Evolutionary conservation across 2,797 vertebrate genomes (phyloP).

Genomic region (Pseudochromis fuscus): DNA sequence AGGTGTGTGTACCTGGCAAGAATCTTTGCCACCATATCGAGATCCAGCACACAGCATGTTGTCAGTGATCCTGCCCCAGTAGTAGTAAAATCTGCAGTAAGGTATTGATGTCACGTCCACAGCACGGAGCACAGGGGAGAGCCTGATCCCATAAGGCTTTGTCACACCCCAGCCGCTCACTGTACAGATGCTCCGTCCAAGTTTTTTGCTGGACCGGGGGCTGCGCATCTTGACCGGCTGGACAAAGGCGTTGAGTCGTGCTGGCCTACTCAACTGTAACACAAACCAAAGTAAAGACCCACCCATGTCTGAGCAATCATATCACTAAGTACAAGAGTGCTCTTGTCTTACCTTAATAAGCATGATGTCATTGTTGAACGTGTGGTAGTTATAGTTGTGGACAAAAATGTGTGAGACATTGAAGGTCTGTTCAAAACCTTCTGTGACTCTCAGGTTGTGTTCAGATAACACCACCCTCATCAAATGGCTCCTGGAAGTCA

Average conservation of each 20-base stretch:
- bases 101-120: conserved; percentile 75
- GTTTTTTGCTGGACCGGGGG: rapidly evolving
- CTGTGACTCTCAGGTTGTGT: conserved; percentile 68
- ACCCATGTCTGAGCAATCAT: not conserved
- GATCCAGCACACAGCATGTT: conserved; percentile 87
- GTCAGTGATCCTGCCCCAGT: conserved; percentile 73
- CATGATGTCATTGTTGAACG: conserved; percentile 85
- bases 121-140: conserved; percentile 81
- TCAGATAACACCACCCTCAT: conserved; percentile 81
- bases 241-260: conserved; percentile 73
- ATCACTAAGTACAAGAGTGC: not conserved
- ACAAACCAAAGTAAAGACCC: conserved; percentile 23
- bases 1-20: conserved; percentile 82
- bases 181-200: conserved; percentile 70
- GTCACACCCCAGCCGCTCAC: conserved; percentile 88
- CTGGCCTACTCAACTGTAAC: conserved; percentile 77
- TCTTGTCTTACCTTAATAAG: conserved; percentile 82
- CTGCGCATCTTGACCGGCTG: conserved; percentile 44
- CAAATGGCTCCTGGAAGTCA: conserved; percentile 57
- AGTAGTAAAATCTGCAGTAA: conserved; percentile 73
- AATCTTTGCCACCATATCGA: conserved; percentile 81
- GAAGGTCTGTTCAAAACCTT: conserved; percentile 80
- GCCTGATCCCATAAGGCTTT: conserved; percentile 66
- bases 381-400: conserved; percentile 68
- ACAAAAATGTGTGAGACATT: conserved; percentile 64